Evolutionary conservation across 2,113 vertebrate species (phyloP).

Genomic region (Pagrus major): DNA sequence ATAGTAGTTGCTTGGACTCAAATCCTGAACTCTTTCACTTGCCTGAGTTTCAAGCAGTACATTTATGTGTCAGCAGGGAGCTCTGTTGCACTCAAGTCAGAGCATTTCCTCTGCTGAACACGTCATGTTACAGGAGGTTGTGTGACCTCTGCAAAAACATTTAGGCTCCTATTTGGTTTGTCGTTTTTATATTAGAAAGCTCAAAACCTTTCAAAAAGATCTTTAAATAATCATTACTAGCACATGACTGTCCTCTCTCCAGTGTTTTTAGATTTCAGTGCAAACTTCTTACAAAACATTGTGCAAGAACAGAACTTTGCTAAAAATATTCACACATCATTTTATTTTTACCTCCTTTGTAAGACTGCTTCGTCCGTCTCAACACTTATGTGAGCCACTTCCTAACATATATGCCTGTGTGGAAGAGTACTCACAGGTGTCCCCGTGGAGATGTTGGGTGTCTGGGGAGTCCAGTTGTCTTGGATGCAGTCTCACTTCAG

Average conservation of each 20-base stretch:
- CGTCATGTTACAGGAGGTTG: not conserved
- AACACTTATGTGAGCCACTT: not conserved
- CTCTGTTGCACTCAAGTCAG: slow-evolving; percentile 24
- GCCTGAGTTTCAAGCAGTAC: not conserved
- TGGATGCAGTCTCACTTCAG: slow-evolving; percentile 75
- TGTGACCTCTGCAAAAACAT: not conserved
- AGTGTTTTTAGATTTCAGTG: not conserved
- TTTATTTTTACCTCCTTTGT: not conserved
- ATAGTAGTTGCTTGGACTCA: not conserved
- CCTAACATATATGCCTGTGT: not conserved
- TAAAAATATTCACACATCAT: not conserved
- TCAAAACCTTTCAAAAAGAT: not conserved
- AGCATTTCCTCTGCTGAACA: not conserved
- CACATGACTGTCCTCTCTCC: no score
- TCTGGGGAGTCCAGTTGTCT: slow-evolving; percentile 79
- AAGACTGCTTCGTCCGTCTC: not conserved
- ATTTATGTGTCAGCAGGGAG: slow-evolving; percentile 36
- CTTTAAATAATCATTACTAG: no score
- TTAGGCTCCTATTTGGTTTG: not conserved
- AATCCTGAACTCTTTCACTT: not conserved
- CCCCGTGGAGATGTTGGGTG: slow-evolving; percentile 40
- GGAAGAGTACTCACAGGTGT: slow-evolving; percentile 34
- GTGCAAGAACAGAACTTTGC: not conserved
- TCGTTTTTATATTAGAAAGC: not conserved
- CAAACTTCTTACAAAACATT: not conserved